Evolutionary conservation across 2,888 invertebrate genomes (phyloP).

Genomic region (Catocala fraxini): DNA sequence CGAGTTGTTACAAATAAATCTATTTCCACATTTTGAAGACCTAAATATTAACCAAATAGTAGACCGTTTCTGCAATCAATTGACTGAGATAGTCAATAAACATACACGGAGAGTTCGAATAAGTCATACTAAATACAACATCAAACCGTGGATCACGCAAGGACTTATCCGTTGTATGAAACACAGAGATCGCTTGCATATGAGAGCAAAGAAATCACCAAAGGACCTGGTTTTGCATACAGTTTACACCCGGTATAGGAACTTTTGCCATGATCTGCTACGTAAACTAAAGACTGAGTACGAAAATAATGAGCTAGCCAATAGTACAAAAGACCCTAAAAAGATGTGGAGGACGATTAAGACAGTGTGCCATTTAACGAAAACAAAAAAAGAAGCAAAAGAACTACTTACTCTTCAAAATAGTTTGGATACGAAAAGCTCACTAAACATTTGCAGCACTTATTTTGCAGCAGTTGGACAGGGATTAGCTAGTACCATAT

Average conservation of each 20-base stretch:
- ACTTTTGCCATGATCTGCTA: background rate
- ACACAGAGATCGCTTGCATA: slow-evolving; percentile 1
- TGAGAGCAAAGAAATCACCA: background rate
- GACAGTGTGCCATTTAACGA: background rate
- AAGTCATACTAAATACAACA: background rate
- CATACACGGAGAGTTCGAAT: background rate
- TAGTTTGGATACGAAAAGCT: background rate
- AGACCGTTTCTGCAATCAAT: background rate
- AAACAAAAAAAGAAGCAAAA: background rate
- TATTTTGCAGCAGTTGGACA: background rate
- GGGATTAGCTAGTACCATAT: background rate
- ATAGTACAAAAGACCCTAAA: background rate
- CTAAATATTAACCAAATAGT: background rate
- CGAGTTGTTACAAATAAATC: background rate
- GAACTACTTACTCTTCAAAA: background rate
- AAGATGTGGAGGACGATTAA: background rate
- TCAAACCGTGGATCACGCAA: background rate
- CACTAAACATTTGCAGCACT: background rate
- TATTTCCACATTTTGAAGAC: background rate
- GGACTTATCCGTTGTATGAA: background rate
- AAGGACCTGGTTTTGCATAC: background rate
- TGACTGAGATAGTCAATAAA: background rate
- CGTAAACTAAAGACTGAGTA: background rate
- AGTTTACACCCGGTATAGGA: slow-evolving; percentile 2
- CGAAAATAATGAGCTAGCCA: background rate